phyloP scores from a whole-genome alignment of 2,888 invertebrate genomes.

The Drepana falcataria region DNA sequence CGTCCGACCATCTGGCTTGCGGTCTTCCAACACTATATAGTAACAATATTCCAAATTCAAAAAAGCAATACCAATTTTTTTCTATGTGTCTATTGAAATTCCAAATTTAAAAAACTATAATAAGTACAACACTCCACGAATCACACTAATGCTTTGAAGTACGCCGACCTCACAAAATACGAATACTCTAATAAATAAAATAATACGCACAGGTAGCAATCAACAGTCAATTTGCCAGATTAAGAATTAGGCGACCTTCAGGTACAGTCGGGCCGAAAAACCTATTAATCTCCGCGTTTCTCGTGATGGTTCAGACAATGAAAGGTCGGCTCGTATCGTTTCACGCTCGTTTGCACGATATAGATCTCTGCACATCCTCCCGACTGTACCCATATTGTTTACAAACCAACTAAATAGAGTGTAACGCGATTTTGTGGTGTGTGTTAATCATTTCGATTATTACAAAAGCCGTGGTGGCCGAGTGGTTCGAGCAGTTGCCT shows the following conservation, averaged over 20 bases:
- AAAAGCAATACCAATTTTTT: too few relatives aligned
- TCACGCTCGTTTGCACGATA: slow-evolving; percentile 35
- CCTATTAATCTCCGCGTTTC: slow-evolving; percentile 14
- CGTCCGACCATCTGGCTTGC: too few relatives aligned
- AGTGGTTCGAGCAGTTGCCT: too few relatives aligned
- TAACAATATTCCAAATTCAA: too few relatives aligned
- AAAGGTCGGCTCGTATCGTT: slow-evolving; percentile 39
- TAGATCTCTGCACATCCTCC: slow-evolving; percentile 25
- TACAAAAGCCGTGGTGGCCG: too few relatives aligned
- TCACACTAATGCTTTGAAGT: background rate
- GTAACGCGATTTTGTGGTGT: slow-evolving; percentile 16
- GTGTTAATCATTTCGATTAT: slow-evolving; percentile 9
- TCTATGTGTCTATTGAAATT: too few relatives aligned
- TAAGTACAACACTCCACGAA: too few relatives aligned
- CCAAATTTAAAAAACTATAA: too few relatives aligned
- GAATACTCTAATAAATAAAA: background rate
- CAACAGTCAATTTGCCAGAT: background rate
- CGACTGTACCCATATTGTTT: slow-evolving; percentile 24
- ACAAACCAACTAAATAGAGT: slow-evolving; percentile 39
- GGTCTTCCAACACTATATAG: too few relatives aligned
- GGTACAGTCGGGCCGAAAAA: background rate
- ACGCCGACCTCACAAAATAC: background rate
- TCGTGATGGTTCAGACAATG: slow-evolving; percentile 32
- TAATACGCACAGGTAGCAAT: background rate
- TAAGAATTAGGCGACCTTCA: background rate